Conservation (phyloP, 2,113 vertebrate species). For the Spizaetus ornatus region DNA sequence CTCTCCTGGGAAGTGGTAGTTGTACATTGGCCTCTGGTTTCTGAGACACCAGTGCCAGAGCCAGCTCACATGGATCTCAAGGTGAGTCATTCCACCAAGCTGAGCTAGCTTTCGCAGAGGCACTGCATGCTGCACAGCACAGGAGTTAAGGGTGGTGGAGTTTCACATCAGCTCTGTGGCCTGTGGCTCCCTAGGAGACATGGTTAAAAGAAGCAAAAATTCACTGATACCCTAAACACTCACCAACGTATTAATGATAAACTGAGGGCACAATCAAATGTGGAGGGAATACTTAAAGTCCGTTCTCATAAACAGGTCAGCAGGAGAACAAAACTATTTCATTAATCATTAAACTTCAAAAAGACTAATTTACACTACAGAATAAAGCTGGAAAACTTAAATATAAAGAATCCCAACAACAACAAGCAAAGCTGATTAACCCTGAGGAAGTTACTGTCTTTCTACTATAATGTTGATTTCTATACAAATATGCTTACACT, state of each 20-base stretch:
- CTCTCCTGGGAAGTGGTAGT: not conserved
- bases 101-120: not conserved
- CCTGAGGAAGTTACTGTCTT: not conserved
- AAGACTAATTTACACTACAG: not conserved
- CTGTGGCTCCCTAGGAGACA: not conserved
- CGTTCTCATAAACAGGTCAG: not conserved
- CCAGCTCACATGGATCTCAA: not conserved
- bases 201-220: not conserved
- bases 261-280: not conserved
- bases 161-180: not conserved
- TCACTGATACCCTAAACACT: not conserved
- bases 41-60: not conserved
- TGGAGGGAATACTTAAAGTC: not conserved
- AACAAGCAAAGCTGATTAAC: not conserved
- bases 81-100: not conserved
- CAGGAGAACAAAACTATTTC: not conserved
- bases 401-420: not conserved
- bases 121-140: not conserved
- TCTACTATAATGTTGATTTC: not conserved
- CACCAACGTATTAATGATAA: not conserved
- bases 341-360: not conserved
- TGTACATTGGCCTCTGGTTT: not conserved
- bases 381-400: not conserved
- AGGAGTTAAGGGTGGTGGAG: not conserved
- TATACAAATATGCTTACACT: not conserved